Evolutionary conservation across 2,888 invertebrate genomes (phyloP).

Genomic region (Clunio marinus): DNA sequence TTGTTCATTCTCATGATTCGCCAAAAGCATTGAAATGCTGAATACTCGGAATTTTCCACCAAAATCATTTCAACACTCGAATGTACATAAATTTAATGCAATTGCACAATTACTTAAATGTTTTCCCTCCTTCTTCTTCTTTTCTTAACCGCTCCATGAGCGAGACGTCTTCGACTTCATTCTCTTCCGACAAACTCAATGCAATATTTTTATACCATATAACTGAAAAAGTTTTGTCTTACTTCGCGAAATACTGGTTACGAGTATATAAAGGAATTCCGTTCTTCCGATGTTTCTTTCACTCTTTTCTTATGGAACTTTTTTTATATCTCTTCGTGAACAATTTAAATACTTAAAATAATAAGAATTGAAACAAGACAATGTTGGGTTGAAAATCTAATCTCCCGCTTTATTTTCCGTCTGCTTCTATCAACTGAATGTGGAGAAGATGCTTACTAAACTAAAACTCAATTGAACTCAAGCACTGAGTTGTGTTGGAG

Average conservation of each 20-base stretch:
- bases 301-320: neutral
- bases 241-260: too few relatives aligned
- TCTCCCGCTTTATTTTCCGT: neutral
- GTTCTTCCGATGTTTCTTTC: neutral
- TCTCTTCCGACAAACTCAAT: neutral
- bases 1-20: neutral
- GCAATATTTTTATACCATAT: too few relatives aligned
- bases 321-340: neutral
- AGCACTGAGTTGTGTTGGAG: slow-evolving; percentile 17
- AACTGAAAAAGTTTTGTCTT: too few relatives aligned
- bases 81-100: slow-evolving; percentile 15
- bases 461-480: neutral
- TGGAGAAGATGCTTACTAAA: slow-evolving; percentile 1
- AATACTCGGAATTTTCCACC: neutral
- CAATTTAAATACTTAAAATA: neutral
- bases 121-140: too few relatives aligned
- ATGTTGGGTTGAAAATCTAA: neutral
- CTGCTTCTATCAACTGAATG: neutral
- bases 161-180: too few relatives aligned
- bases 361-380: neutral
- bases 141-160: too few relatives aligned
- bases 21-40: neutral
- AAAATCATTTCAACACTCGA: slow-evolving; percentile 4
- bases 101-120: slow-evolving; percentile 24
- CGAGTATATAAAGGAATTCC: too few relatives aligned